Base-by-base conservation (phyloP, 2,113 vertebrate species). In the Picathartes gymnocephalus region DNA sequence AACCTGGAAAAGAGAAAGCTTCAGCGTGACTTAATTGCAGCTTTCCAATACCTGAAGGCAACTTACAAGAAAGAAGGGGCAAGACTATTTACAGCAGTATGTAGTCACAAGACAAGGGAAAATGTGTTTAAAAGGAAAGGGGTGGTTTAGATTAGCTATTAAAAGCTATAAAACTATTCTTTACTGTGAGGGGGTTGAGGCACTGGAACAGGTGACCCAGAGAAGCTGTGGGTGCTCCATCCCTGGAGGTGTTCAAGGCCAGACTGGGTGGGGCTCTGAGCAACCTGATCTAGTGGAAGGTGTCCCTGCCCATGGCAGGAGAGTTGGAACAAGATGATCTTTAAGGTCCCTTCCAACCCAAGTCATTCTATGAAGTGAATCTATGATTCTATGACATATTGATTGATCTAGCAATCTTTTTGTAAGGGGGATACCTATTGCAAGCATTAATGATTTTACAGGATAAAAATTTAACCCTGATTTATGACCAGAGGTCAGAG, bases 11-110 rank as follows among this genome's bases (percentile, higher is more conserved):
- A 58, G 30, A 40, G 44, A n/a, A 68, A 13, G 4, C 7, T 48
- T 40, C 28, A n/a, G 23, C 18, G 23, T 69, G 14, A 40, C 6
- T 3, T 17, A n/a, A 23, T 6, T 68, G n/a, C 2, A 0, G 18
- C 42, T 14, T 69, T 81, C 35, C 28, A 40, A 28, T 48, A 9
- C 11, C 42, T 48, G 42, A 48, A 39, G 7, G 3, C 28, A 39
- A 33, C 18, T 48, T 68, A 81, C 8, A 57, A 28, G 42, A 37
- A 47, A 33, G n/a, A 33, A 1, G 19, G 18, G 14, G 7, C 13
- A 48, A 21, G 14, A n/a, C 5, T 57, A 28, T 48, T 39, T 27
- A 11, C 28, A 68, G 7, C 0, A 0, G 8, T 47, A 39, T 47
- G 13, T 11, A 27, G n/a, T 11, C 22, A 57, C 18, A 33, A 68